Evolutionary conservation across 2,888 invertebrate species (phyloP).

Genomic region (Pseudococcus viburni): DNA sequence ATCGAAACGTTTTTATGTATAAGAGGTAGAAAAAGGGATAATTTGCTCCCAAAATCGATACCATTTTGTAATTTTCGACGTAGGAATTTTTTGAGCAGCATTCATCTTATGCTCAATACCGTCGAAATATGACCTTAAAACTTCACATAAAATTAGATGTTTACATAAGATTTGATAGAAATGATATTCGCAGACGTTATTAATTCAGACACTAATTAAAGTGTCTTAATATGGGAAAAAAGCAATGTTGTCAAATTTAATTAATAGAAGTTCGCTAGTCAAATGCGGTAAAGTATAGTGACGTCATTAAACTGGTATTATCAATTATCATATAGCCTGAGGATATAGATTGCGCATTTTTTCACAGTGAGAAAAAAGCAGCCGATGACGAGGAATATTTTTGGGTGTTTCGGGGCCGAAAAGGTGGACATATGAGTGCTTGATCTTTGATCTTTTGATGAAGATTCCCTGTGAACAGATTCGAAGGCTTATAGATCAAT

Average conservation of each 20-base stretch:
- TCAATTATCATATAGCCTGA: neutral
- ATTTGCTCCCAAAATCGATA: no score
- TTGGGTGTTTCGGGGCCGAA: neutral
- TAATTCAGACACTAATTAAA: neutral
- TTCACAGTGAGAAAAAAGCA: neutral
- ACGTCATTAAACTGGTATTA: conserved; percentile 24
- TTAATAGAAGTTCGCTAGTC: neutral
- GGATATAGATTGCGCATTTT: neutral
- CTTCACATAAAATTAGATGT: neutral
- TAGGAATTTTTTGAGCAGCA: neutral
- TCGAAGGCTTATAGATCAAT: no score
- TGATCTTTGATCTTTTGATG: no score
- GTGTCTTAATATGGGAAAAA: neutral
- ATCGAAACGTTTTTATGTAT: no score
- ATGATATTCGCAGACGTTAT: conserved; percentile 7
- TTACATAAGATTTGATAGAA: neutral
- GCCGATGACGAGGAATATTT: neutral
- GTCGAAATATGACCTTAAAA: neutral
- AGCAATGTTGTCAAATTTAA: conserved; percentile 3
- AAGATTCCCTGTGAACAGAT: no score
- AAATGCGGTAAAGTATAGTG: neutral
- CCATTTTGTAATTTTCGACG: no score
- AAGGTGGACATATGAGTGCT: neutral
- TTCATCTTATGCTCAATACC: neutral
- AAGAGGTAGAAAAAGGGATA: no score